Evolutionary conservation across 2,888 invertebrate genomes (phyloP).

Genomic region (Acholoe squamosa): DNA sequence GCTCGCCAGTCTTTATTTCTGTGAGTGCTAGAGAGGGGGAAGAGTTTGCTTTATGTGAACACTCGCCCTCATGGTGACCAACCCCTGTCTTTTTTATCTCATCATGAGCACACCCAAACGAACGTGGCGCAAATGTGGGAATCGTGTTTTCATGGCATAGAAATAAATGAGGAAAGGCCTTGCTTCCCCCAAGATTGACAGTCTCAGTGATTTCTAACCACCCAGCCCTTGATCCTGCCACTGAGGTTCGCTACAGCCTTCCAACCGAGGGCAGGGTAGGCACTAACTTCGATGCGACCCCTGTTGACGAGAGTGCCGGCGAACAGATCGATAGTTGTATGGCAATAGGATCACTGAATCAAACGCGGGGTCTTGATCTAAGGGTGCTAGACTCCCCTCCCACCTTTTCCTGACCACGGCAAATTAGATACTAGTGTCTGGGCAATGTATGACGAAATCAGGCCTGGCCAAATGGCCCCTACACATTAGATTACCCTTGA

Average conservation of each 20-base stretch:
- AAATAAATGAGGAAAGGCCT: not conserved
- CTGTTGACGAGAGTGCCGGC: not conserved
- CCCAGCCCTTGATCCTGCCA: not conserved
- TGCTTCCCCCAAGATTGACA: not conserved
- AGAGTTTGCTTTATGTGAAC: not conserved
- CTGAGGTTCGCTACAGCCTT: not conserved
- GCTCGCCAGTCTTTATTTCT: not conserved
- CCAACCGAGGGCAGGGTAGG: not conserved
- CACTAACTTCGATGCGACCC: not conserved
- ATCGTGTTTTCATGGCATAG: conserved; percentile 1
- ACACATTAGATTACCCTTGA: not conserved
- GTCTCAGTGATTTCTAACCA: not conserved
- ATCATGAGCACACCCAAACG: not conserved
- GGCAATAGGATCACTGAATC: not conserved
- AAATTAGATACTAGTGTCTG: conserved; percentile 21
- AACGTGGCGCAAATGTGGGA: not conserved
- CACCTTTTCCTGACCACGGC: not conserved
- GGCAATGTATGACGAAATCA: not conserved
- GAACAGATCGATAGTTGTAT: not conserved
- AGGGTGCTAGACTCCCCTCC: not conserved
- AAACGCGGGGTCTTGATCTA: not conserved
- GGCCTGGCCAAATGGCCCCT: not conserved
- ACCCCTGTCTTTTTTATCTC: not conserved
- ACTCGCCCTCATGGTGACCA: no score
- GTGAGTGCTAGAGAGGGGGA: not conserved